A percentile compares a stretch with the other conserved stretches of the same genome.
phyloP scores from a whole-genome alignment of 2,797 vertebrate species.

The Gymnoscopelus braueri region DNA sequence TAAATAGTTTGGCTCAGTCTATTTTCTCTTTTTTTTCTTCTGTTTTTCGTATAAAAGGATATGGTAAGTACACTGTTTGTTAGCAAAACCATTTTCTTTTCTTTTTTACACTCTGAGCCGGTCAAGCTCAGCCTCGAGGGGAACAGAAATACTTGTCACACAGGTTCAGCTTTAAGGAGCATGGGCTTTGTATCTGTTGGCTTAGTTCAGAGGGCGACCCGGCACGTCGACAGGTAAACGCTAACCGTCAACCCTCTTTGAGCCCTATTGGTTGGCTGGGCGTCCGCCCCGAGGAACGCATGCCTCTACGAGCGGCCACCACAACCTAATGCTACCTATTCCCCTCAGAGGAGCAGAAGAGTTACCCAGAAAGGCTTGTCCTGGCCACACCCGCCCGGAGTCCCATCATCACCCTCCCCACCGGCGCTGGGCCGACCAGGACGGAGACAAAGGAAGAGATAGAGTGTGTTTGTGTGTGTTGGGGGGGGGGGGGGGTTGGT shows the following conservation, averaged over 20 bases:
- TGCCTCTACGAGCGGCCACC: conserved; percentile 40
- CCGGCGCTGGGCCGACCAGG: conserved; percentile 31
- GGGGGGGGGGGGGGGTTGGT: conserved; percentile 37
- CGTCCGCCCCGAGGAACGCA: conserved; percentile 35
- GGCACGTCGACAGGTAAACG: conserved; percentile 27
- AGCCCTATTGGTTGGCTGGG: conserved; percentile 22
- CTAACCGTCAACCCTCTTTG: conserved; percentile 13
- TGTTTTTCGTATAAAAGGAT: conserved; percentile 48
- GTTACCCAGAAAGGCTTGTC: conserved; percentile 47
- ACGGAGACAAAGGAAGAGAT: conserved; percentile 38
- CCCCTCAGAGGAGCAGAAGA: conserved; percentile 51
- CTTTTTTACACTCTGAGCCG: conserved; percentile 24
- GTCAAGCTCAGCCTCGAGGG: conserved; percentile 11
- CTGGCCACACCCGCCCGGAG: conserved; percentile 34
- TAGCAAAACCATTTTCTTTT: conserved; percentile 41
- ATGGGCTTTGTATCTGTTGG: conserved; percentile 33
- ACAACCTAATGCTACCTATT: conserved; percentile 48
- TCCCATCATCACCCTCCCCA: conserved; percentile 36
- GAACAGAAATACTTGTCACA: conserved; percentile 18
- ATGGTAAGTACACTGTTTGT: conserved; percentile 51
- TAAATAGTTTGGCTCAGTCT: conserved; percentile 70
- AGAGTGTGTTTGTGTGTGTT: not conserved
- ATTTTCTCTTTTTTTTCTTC: conserved; percentile 19
- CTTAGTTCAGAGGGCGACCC: conserved; percentile 18
- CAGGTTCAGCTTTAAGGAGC: conserved; percentile 23